A percentile compares a stretch with the other conserved stretches of the same genome.
Conservation (phyloP, 2,888 invertebrate genomes). For the Himalopsyche tibetana region DNA sequence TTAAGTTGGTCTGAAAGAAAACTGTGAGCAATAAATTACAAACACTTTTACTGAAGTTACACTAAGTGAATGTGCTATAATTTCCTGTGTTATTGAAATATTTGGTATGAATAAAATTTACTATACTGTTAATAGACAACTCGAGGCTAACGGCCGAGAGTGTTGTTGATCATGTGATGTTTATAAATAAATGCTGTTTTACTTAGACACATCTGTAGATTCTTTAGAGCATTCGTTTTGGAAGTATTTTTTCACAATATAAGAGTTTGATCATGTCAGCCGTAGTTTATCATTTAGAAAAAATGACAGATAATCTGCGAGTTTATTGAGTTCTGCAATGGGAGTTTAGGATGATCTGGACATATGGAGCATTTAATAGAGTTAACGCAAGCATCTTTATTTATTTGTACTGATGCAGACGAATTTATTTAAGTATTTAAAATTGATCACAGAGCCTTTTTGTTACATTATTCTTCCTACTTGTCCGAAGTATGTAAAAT, state of each 20-base stretch:
- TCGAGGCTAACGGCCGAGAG: conserved; percentile 52
- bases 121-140: conserved; percentile 62
- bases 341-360: too few relatives aligned
- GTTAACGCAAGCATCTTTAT: not conserved
- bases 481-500: too few relatives aligned
- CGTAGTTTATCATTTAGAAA: too few relatives aligned
- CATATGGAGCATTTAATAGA: too few relatives aligned
- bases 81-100: conserved; percentile 63
- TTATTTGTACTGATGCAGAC: too few relatives aligned
- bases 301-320: too few relatives aligned
- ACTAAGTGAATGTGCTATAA: conserved; percentile 62
- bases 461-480: too few relatives aligned
- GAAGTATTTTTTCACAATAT: conserved; percentile 24
- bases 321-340: too few relatives aligned
- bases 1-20: conserved; percentile 62
- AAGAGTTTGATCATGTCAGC: not conserved
- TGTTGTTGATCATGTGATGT: conserved; percentile 64
- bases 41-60: conserved; percentile 54
- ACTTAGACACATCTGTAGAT: conserved; percentile 39
- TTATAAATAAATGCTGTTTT: conserved; percentile 59
- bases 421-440: too few relatives aligned
- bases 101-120: conserved; percentile 62
- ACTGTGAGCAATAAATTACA: conserved; percentile 64
- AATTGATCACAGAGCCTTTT: too few relatives aligned
- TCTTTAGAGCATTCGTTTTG: conserved; percentile 22